phyloP scores from a whole-genome alignment of 2,888 invertebrate species.

The Agonum fuliginosum region DNA sequence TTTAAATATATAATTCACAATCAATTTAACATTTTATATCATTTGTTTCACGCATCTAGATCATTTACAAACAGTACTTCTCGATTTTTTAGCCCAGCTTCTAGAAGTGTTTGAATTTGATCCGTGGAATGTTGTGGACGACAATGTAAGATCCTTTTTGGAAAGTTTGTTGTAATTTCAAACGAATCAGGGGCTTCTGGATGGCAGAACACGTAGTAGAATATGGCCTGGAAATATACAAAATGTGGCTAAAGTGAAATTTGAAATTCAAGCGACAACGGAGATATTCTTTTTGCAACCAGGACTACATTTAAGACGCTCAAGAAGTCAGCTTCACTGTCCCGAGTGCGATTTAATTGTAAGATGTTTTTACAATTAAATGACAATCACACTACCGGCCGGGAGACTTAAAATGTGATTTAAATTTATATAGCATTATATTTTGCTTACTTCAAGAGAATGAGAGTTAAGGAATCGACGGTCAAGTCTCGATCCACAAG shows the following conservation, averaged over 20 bases:
- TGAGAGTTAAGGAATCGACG: slow-evolving; percentile 88
- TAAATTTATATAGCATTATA: no score
- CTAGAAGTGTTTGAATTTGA: slow-evolving; percentile 78
- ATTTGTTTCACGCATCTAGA: slow-evolving; percentile 81
- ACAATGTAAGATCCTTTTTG: slow-evolving; percentile 87
- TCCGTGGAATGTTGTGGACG: slow-evolving; percentile 72
- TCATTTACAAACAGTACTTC: slow-evolving; percentile 97
- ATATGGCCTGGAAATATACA: slow-evolving; percentile 84
- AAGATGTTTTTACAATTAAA: no score
- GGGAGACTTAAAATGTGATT: no score
- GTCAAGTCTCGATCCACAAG: slow-evolving; percentile 91
- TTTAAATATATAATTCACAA: slow-evolving; percentile 40
- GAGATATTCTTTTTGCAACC: no score
- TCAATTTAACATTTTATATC: slow-evolving; percentile 31
- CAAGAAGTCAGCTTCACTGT: no score
- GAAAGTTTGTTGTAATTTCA: slow-evolving; percentile 97
- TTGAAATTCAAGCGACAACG: no score
- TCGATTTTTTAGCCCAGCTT: slow-evolving; percentile 89
- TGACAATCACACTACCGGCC: no score
- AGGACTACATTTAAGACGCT: no score
- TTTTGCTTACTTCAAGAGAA: slow-evolving; percentile 83
- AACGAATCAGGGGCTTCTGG: slow-evolving; percentile 94
- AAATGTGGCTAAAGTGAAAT: no score
- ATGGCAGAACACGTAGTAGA: slow-evolving; percentile 96
- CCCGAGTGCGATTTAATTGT: no score